Base-by-base conservation (phyloP, 1,140 invertebrate genomes). In the Aphaenogaster rudis region DNA sequence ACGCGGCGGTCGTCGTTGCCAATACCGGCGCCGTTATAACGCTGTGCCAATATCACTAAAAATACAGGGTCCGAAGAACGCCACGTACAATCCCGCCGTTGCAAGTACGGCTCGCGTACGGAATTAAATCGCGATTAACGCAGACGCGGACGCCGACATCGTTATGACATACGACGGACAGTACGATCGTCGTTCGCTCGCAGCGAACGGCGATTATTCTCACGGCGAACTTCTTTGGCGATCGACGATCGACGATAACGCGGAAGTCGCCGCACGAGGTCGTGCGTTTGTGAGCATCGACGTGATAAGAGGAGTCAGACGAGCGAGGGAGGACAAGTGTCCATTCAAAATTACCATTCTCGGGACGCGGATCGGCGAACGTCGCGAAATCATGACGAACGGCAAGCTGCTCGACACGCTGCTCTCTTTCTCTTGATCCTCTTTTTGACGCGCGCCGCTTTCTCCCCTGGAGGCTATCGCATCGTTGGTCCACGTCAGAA, bases 11-110 rank as follows among this genome's bases (percentile, higher is more conserved):
- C 66, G 15, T 48, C 54, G 71, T 45, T 63, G 57, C 54, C 63
- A 86, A 79, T 77, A 59, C 66, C 59, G 63, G 52, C 33, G 39
- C 13, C 42, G 28, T 72, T 86, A 57, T 42, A 52, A 77, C 59
- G 64, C 64, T 78, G 78, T 90, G 88, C 81, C 88, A 90, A 91
- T 92, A 92, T 91, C 74, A 92, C 88, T 92, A 91, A 92, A 92
- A 92, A 91, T 92, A 91, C 80, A 86, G 48, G 33, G 66, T 61
- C 45, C 21, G 28, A 57, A 61, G 63, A 63, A 66, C 42, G 50
- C 45, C 48, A 33, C 59, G 45, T 36, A 39, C 78, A 67, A 74
- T 59, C 21, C 36, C 50, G 45, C 50, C 61, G 59, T 81, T 33
- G 48, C 28, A 28, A 28, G 28, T 28, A 28, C 52, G 48, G 61